phyloP scores from a whole-genome alignment of 2,888 invertebrate species.

The Rotaria socialis region DNA sequence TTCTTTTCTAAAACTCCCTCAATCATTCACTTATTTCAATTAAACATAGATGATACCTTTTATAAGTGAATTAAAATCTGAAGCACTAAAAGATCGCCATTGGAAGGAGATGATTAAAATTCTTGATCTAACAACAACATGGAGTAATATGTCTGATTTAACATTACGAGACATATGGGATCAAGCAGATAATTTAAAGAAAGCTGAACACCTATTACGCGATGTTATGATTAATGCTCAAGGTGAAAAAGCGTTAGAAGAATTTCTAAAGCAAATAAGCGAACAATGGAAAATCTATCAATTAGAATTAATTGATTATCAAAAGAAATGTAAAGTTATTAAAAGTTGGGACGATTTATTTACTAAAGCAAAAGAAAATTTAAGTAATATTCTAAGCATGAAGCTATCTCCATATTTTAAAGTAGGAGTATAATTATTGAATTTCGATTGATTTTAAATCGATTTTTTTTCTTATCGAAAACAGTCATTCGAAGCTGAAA shows the following conservation, averaged over 20 bases:
- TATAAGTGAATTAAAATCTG: slow-evolving; percentile 94
- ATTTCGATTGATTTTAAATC: neutral
- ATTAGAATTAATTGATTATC: slow-evolving; percentile 92
- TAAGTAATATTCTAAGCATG: slow-evolving; percentile 98
- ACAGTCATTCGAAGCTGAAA: slow-evolving; percentile 91
- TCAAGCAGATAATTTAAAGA: slow-evolving; percentile 80
- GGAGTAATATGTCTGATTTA: slow-evolving; percentile 87
- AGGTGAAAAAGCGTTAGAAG: slow-evolving; percentile 98
- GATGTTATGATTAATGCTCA: slow-evolving; percentile 95
- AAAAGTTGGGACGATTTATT: slow-evolving; percentile 99
- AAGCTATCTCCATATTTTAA: slow-evolving; percentile 98
- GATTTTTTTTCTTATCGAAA: slow-evolving; percentile 63
- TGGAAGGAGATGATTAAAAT: slow-evolving; percentile 96
- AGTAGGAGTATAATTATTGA: slow-evolving; percentile 62
- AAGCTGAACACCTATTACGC: slow-evolving; percentile 85
- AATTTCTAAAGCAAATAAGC: slow-evolving; percentile 88
- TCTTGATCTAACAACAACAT: slow-evolving; percentile 74
- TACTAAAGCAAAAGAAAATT: slow-evolving; percentile 98
- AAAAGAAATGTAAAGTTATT: slow-evolving; percentile 94
- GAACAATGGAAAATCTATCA: slow-evolving; percentile 98
- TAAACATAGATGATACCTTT: slow-evolving; percentile 74
- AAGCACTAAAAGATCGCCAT: slow-evolving; percentile 95
- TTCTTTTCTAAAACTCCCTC: no score
- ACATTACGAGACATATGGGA: slow-evolving; percentile 86
- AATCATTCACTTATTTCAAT: slow-evolving; percentile 39